These are phyloP conservation scores for Drosophila lutescens DNA, from an alignment of 2,888 invertebrate species.

Conservation along the genomic window DNA sequence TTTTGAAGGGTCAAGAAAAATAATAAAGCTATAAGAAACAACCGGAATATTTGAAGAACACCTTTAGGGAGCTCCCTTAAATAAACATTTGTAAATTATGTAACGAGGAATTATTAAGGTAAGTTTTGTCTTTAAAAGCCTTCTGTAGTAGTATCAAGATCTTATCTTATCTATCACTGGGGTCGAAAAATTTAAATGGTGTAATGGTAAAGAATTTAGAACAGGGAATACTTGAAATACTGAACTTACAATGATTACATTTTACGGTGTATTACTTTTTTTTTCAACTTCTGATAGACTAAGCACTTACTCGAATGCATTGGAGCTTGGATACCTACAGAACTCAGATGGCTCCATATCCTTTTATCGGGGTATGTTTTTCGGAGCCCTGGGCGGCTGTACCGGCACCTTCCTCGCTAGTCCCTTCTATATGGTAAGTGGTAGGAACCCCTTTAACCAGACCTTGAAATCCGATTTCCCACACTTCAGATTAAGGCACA, in stretches of 20 bases:
- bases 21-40: background rate
- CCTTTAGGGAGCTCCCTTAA: no score
- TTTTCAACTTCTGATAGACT: constrained; percentile 84
- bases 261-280: background rate
- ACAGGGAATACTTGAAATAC: background rate
- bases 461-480: background rate
- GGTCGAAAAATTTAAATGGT: background rate
- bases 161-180: background rate
- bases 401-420: constrained; percentile 92
- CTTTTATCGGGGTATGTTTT: constrained; percentile 87
- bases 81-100: background rate
- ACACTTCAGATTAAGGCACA: constrained; percentile 82
- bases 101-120: background rate
- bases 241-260: no score
- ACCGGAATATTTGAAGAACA: no score
- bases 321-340: constrained; percentile 87
- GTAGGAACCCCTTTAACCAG: background rate
- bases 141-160: no score
- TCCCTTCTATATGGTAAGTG: constrained; percentile 92
- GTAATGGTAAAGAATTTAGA: background rate
- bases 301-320: constrained; percentile 90
- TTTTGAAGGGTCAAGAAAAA: background rate
- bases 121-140: background rate
- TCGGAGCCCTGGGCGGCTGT: constrained; percentile 92
- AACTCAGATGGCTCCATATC: constrained; percentile 88